phyloP scores from a whole-genome alignment of 2,888 invertebrate genomes.

The Beris chalybata region DNA sequence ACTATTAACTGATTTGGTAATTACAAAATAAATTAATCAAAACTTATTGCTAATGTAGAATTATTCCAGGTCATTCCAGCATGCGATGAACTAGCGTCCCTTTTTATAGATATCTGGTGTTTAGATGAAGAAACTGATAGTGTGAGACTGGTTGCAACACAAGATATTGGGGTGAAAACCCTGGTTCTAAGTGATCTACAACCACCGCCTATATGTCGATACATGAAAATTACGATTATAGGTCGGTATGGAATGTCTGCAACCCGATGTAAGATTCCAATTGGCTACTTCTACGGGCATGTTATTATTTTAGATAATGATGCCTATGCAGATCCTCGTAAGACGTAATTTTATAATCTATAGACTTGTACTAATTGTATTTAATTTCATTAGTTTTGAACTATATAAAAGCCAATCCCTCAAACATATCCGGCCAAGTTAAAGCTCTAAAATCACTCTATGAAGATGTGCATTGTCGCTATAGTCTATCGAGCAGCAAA shows the following conservation, averaged over 20 bases:
- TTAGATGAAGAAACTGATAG: constrained; percentile 84
- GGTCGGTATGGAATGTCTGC: constrained; percentile 91
- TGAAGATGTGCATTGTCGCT: constrained; percentile 79
- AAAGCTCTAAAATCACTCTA: constrained; percentile 69
- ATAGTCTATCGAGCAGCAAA: constrained; percentile 82
- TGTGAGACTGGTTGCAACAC: constrained; percentile 78
- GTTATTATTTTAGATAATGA: constrained; percentile 74
- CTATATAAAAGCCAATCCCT: constrained; percentile 48
- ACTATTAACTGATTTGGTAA: constrained; percentile 78
- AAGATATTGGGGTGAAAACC: constrained; percentile 85
- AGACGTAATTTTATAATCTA: neutral
- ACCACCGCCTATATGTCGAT: constrained; percentile 87
- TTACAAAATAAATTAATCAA: constrained; percentile 39
- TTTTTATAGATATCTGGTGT: constrained; percentile 89
- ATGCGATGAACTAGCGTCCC: constrained; percentile 78
- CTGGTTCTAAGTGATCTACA: constrained; percentile 86
- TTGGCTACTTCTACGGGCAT: constrained; percentile 94
- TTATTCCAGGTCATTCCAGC: constrained; percentile 67
- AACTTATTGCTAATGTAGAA: neutral
- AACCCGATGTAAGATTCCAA: constrained; percentile 84
- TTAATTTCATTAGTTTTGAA: constrained; percentile 14
- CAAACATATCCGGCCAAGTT: constrained; percentile 60
- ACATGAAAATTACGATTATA: constrained; percentile 88
- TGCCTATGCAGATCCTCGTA: constrained; percentile 51
- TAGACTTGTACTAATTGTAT: neutral